phyloP scores from a whole-genome alignment of 1,140 invertebrate genomes.

The Sitodiplosis mosellana region DNA sequence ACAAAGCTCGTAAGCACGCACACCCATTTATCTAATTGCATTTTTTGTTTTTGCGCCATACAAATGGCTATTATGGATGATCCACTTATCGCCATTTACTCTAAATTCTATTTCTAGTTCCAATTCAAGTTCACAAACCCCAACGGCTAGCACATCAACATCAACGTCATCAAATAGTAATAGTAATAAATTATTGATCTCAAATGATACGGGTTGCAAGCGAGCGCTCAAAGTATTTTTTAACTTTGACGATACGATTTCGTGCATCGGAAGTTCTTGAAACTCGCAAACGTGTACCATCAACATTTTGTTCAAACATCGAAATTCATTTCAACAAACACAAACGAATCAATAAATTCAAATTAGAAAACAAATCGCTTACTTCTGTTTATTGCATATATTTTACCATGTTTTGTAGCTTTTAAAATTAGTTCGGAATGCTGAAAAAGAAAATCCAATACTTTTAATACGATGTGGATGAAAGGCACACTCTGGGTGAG shows the following conservation, averaged over 20 bases:
- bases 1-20: neutral
- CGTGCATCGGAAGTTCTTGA: slow-evolving; percentile 13
- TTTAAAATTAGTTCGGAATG: too few relatives aligned
- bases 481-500: too few relatives aligned
- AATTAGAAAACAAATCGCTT: neutral
- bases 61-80: neutral
- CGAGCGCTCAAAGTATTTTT: slow-evolving; percentile 21
- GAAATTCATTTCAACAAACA: neutral
- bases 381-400: too few relatives aligned
- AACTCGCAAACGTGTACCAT: neutral
- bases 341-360: neutral
- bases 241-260: slow-evolving; percentile 16
- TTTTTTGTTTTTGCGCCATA: too few relatives aligned
- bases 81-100: neutral
- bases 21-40: slow-evolving; percentile 9
- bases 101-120: neutral
- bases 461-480: too few relatives aligned
- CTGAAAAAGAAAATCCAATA: too few relatives aligned
- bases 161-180: slow-evolving; percentile 14
- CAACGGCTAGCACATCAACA: slow-evolving; percentile 9
- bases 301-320: neutral
- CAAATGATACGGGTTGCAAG: slow-evolving; percentile 21
- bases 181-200: slow-evolving; percentile 10
- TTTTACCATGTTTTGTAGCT: too few relatives aligned
- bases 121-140: neutral